Evolutionary conservation across 2,888 invertebrate genomes (phyloP).

Genomic region (Lacanobia oleracea): DNA sequence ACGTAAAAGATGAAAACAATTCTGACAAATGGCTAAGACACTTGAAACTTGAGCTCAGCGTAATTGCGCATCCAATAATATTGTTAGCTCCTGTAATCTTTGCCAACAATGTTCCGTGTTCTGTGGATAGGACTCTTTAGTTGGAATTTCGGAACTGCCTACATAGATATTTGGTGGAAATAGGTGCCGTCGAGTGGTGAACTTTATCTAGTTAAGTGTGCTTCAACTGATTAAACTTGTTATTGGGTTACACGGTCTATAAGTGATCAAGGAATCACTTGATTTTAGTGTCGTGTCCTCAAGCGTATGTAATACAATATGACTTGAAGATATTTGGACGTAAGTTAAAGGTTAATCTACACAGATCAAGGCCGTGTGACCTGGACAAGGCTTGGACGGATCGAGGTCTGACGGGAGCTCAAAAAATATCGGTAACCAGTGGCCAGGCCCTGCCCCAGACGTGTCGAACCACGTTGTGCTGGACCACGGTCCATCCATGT

Average conservation of each 20-base stretch:
- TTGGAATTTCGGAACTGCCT: conserved; percentile 1
- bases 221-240: conserved; percentile 42
- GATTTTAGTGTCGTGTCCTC: conserved; percentile 15
- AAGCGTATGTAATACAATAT: conserved; percentile 28
- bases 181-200: conserved; percentile 17
- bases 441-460: too few relatives aligned
- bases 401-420: too few relatives aligned
- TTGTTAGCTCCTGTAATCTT: not conserved
- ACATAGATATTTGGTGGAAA: conserved; percentile 9
- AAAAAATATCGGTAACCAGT: too few relatives aligned
- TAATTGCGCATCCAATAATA: too few relatives aligned
- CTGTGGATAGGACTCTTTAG: not conserved
- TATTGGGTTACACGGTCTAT: conserved; percentile 36
- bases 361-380: too few relatives aligned
- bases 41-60: too few relatives aligned
- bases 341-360: not conserved
- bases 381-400: too few relatives aligned
- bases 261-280: conserved; percentile 29
- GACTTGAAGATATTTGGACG: not conserved
- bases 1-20: too few relatives aligned
- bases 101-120: not conserved
- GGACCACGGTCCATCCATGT: too few relatives aligned
- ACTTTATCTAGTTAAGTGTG: conserved; percentile 46
- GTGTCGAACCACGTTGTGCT: too few relatives aligned
- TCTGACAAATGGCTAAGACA: too few relatives aligned